Evolutionary conservation across 2,113 vertebrate species (phyloP).

Genomic region (Oreotrochilus melanogaster): DNA sequence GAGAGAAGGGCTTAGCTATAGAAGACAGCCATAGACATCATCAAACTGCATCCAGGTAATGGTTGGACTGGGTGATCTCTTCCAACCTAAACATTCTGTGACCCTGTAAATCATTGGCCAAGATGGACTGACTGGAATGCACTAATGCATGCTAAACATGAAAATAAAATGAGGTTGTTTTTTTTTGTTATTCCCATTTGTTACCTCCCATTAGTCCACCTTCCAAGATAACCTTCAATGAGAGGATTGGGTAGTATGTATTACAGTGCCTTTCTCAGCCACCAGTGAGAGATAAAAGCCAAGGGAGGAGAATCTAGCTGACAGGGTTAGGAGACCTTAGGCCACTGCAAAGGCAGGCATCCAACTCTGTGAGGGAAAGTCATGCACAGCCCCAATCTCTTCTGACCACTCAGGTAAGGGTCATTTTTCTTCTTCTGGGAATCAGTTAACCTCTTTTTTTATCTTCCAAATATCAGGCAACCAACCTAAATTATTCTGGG

Average conservation of each 20-base stretch:
- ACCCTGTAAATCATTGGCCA: not conserved
- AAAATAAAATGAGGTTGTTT: not conserved
- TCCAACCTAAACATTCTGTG: no score
- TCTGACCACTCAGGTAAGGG: accelerated
- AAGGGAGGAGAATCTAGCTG: not conserved
- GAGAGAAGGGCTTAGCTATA: not conserved
- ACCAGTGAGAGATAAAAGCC: not conserved
- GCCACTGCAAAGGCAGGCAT: not conserved
- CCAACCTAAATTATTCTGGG: not conserved
- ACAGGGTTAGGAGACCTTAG: not conserved
- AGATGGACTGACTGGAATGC: not conserved
- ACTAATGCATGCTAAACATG: not conserved
- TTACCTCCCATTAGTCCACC: not conserved
- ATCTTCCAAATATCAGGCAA: not conserved
- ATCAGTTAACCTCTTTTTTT: not conserved
- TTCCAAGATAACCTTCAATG: not conserved
- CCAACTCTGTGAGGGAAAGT: not conserved
- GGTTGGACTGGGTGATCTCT: no score
- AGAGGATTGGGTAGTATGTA: not conserved
- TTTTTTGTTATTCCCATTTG: not conserved
- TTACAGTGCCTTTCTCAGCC: not conserved
- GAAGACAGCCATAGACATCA: no score
- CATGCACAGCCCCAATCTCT: accelerated
- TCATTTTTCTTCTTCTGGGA: not conserved
- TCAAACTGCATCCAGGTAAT: no score